Base-by-base conservation (phyloP, 2,888 invertebrate species). In the Taphrorychus bicolor region DNA sequence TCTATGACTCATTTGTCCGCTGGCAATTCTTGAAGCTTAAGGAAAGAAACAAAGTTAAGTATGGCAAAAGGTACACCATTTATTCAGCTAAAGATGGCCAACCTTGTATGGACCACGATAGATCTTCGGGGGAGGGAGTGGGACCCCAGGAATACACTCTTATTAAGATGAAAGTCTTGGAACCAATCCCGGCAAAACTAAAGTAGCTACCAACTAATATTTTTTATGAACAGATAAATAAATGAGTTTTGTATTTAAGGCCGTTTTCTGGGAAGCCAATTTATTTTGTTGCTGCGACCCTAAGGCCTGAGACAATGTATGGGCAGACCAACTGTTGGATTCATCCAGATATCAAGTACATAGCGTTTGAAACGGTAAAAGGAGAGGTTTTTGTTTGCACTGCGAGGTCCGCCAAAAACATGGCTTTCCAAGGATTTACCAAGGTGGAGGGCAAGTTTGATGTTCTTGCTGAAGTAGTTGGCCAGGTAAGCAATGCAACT, bases 301-400 rank as follows among this genome's bases (percentile, higher is more conserved):
- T 99, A n/a, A 87, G 98, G 66, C 98, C 99, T 0, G 99, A 99
- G 84, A 99, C 99, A 0, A 98, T 99, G 98, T 99, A 98, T 79
- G 99, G 99, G 0, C 99, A 99, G 84, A 99, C 99, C 0, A 99
- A 99, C 81, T 98, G 98, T 81, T 99, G 98, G 97, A 82, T 99
- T 2, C 92, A 93, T 78, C 99, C 99, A 0, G 97, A 98, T 78
- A 93, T 98, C 79, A 89, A 88, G 72, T 98, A 98, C 79, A 89
- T 98, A 72, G 97, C 93, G 0, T 94, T 96, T 80, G 86, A 89
- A 77, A 89, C 90, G 0, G 85, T 86, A 11, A 84, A 86, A 42
- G 85, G 85, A 51, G 95, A 96, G 70, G 85, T 98, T 40, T 97
- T 92, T 82, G 87, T 99, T 53, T 93, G 93, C 75, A 97, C 98